Base-by-base conservation (phyloP, 2,113 vertebrate species). In the Labeo catla region DNA sequence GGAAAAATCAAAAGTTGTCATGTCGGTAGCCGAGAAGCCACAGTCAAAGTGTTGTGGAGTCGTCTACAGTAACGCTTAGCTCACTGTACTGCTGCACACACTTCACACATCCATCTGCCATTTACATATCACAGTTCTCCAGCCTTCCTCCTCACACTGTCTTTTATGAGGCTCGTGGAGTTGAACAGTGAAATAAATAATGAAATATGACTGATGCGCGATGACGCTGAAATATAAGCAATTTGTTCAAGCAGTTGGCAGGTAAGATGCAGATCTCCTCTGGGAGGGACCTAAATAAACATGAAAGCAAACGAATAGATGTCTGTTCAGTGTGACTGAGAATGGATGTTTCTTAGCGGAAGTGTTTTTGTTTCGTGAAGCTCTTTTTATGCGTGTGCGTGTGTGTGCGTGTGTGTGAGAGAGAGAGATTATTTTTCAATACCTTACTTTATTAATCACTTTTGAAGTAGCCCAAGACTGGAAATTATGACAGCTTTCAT, bases 1-100 rank as follows among this genome's bases (percentile, higher is more conserved):
- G 34, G 94, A 93, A 86, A 95, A 95, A 89, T 94, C 94, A 90
- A 94, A 94, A 8, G 93, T 88, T 81, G 93, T 93, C 95, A 95
- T 81, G 65, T 91, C 87, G n/a, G 73, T 45, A 83, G 77, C 34
- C 23, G 89, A 86, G 45, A 45, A 73, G 36, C 39, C 70, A 23
- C 72, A 6, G 45, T 21, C 11, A 49, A 54, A 54, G 8, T 77
- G 76, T 19, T 54, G 7, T 19, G 15, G 50, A 54, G 8, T 36
- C 49, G 1, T 54, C 45, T 19, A n/a, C 66, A 19, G 68, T 76
- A 72, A 36, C 43, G 23, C 68, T 57, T 45, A 86, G 8, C 45
- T 76, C 68, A 59, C 49, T 59, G 23, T 72, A 57, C 6, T 34
- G 66, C 36, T 80, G 28, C 66, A 50, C 61, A 19, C 76, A 54